Evolutionary conservation across 2,113 vertebrate species (phyloP).

Genomic region (Pleuronectes platessa): DNA sequence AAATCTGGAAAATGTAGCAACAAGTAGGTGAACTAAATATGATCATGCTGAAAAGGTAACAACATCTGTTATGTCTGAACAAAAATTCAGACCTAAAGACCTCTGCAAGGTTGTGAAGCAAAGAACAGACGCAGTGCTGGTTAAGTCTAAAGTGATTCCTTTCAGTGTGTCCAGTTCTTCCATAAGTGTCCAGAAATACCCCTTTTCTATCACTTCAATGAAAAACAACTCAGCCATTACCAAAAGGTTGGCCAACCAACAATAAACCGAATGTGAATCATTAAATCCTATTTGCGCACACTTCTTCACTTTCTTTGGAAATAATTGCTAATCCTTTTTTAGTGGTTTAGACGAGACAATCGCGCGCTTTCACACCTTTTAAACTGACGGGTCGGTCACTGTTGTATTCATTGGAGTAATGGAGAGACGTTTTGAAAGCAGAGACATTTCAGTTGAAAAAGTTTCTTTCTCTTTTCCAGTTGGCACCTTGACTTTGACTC

Average conservation of each 20-base stretch:
- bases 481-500: background rate
- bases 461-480: background rate
- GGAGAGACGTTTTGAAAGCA: background rate
- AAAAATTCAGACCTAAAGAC: background rate
- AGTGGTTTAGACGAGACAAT: conserved; percentile 24
- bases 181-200: background rate
- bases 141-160: background rate
- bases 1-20: no score
- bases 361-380: background rate
- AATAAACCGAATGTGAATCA: conserved; percentile 10
- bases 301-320: conserved; percentile 32
- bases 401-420: background rate
- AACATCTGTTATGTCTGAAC: no score
- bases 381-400: background rate
- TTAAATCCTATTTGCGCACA: conserved; percentile 13
- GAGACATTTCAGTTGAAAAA: background rate
- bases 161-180: background rate
- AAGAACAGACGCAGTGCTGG: background rate
- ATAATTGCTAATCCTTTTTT: conserved; percentile 10
- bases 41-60: no score
- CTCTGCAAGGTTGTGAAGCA: background rate
- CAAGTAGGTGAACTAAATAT: no score
- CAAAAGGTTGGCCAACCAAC: conserved; percentile 2
- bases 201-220: conserved; percentile 5
- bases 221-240: background rate